A percentile compares a stretch with the other conserved stretches of the same genome.
These are phyloP conservation scores for Galeopsomyia nigrocyanea DNA, from an alignment of 2,888 invertebrate species.

Conservation along the genomic window DNA sequence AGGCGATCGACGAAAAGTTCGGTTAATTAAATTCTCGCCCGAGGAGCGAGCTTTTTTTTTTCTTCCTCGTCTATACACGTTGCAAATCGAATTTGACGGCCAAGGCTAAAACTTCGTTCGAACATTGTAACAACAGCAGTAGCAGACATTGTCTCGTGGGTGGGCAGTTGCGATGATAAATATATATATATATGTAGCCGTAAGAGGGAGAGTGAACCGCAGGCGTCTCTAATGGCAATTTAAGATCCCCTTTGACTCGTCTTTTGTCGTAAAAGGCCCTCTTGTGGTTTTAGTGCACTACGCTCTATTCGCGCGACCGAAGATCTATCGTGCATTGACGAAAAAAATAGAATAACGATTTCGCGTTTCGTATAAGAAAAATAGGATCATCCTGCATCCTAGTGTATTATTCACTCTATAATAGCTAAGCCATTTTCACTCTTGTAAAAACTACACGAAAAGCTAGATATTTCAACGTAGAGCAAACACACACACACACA, in stretches of 20 bases:
- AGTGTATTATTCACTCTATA: no score
- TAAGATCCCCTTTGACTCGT: constrained; percentile 23
- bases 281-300: not conserved
- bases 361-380: no score
- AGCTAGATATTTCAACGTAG: no score
- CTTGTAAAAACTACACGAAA: no score
- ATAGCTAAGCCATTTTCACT: no score
- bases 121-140: not conserved
- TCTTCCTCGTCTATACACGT: not conserved
- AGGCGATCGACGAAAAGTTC: constrained; percentile 19
- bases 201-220: not conserved
- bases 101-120: constrained; percentile 24
- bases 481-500: no score
- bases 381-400: no score
- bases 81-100: constrained; percentile 41
- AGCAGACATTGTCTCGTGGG: not conserved
- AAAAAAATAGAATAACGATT: no score
- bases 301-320: not conserved
- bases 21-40: constrained; percentile 37
- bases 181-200: constrained; percentile 6
- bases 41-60: not conserved
- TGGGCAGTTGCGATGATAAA: constrained; percentile 24
- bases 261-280: constrained; percentile 8
- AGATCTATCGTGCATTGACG: not conserved
- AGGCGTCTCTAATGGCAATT: constrained; percentile 39